A percentile compares a stretch with the other conserved stretches of the same genome.
phyloP scores from a whole-genome alignment of 2,888 invertebrate species.

The Perdita meconis region DNA sequence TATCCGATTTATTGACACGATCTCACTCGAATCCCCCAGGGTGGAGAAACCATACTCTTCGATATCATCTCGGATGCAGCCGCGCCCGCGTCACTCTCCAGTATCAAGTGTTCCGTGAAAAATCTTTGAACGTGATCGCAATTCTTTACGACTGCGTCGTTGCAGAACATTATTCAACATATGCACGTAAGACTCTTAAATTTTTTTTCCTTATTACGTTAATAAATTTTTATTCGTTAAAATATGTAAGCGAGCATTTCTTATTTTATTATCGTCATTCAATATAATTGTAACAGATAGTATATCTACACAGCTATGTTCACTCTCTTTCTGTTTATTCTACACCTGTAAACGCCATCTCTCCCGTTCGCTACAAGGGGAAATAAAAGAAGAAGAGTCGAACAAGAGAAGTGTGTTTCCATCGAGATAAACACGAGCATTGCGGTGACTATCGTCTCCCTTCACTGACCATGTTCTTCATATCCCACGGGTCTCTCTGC shows the following conservation, averaged over 20 bases:
- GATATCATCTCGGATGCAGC: constrained; percentile 58
- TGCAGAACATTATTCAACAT: no score
- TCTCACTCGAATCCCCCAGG: constrained; percentile 44
- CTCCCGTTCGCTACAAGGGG: background rate
- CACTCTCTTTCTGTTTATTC: constrained; percentile 30
- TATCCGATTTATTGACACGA: constrained; percentile 63
- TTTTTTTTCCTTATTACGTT: no score
- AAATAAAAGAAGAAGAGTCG: constrained; percentile 23
- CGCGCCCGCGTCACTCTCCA: constrained; percentile 30
- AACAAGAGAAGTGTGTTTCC: constrained; percentile 42
- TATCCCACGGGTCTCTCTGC: constrained; percentile 61
- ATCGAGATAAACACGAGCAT: constrained; percentile 57
- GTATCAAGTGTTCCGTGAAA: constrained; percentile 39
- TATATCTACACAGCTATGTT: background rate
- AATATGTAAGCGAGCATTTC: no score
- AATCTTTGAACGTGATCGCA: constrained; percentile 32
- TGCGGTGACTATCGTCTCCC: constrained; percentile 64
- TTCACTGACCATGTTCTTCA: constrained; percentile 57
- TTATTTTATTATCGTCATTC: no score
- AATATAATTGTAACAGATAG: background rate
- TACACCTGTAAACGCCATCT: constrained; percentile 34
- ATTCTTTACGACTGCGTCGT: no score
- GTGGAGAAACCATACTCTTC: constrained; percentile 52
- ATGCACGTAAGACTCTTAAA: no score
- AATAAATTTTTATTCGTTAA: no score